These are phyloP conservation scores for Gallinago paraguaiae DNA, from an alignment of 2,113 vertebrate species.

Conservation along the genomic window DNA sequence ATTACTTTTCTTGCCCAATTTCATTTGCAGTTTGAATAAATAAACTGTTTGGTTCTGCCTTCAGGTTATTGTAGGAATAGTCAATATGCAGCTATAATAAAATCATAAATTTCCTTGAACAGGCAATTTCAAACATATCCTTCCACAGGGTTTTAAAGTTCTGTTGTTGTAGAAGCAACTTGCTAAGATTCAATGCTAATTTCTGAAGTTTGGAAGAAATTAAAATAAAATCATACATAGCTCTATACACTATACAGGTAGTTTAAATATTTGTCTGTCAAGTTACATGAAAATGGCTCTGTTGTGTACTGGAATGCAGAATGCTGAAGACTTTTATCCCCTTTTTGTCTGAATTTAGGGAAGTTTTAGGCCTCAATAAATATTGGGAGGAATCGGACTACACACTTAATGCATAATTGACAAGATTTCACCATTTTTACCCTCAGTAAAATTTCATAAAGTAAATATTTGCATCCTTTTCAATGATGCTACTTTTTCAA, in stretches of 20 bases:
- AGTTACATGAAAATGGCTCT: background rate
- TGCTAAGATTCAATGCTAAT: slow-evolving; percentile 63
- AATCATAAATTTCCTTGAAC: slow-evolving; percentile 83
- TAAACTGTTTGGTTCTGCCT: slow-evolving; percentile 79
- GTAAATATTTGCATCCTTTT: background rate
- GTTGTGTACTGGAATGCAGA: background rate
- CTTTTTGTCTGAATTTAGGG: background rate
- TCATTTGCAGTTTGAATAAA: slow-evolving; percentile 84
- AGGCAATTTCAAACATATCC: slow-evolving; percentile 78
- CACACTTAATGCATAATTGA: background rate
- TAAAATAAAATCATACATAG: background rate
- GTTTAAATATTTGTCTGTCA: slow-evolving; percentile 13
- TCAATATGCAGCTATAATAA: slow-evolving; percentile 80
- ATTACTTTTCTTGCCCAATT: slow-evolving; percentile 80
- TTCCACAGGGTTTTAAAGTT: slow-evolving; percentile 70
- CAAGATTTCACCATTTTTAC: background rate
- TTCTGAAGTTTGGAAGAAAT: slow-evolving; percentile 43
- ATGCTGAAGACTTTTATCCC: background rate
- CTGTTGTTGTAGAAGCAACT: slow-evolving; percentile 68
- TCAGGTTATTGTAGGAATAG: slow-evolving; percentile 76
- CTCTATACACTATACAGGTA: background rate
- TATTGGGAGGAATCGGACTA: background rate
- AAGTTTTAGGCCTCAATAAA: background rate
- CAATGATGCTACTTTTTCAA: background rate
- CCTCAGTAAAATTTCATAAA: background rate